Percentiles rank a stretch among this genome's conserved stretches.
These are phyloP conservation scores for Germaria angustata DNA, from an alignment of 2,888 invertebrate species.

Conservation along the genomic window DNA sequence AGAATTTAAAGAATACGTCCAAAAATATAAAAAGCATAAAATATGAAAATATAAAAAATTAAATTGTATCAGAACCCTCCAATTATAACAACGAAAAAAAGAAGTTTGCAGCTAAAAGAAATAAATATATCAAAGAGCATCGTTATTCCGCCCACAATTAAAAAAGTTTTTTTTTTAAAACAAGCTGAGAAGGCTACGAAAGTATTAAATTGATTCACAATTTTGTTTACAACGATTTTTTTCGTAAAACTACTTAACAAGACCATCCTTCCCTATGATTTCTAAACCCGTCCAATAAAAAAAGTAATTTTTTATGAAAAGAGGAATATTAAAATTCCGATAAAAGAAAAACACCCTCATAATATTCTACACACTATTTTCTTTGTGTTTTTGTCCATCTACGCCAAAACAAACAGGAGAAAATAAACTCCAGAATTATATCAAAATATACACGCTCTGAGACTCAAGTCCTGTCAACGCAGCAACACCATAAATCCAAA, in stretches of 20 bases:
- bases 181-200: conserved; percentile 48
- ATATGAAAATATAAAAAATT: conserved; percentile 54
- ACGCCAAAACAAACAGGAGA: conserved; percentile 52
- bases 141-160: conserved; percentile 75
- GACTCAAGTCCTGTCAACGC: conserved; percentile 60
- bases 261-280: conserved; percentile 58
- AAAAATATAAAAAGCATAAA: conserved; percentile 49
- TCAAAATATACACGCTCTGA: conserved; percentile 64
- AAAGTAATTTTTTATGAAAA: background rate
- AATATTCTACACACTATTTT: conserved; percentile 5
- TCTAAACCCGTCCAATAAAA: conserved; percentile 54
- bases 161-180: background rate
- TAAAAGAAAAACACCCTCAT: conserved; percentile 34
- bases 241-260: conserved; percentile 27
- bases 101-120: conserved; percentile 35
- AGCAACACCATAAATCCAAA: conserved; percentile 42
- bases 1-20: conserved; percentile 68
- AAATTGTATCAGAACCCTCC: conserved; percentile 72
- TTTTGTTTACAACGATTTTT: conserved; percentile 10
- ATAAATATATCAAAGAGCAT: conserved; percentile 57
- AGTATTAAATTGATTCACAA: conserved; percentile 15
- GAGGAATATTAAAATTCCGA: conserved; percentile 1
- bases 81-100: conserved; percentile 69
- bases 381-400: conserved; percentile 26
- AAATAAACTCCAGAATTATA: conserved; percentile 48